Conservation (phyloP, 2,888 invertebrate species). For the Dorcus parallelipipedus region DNA sequence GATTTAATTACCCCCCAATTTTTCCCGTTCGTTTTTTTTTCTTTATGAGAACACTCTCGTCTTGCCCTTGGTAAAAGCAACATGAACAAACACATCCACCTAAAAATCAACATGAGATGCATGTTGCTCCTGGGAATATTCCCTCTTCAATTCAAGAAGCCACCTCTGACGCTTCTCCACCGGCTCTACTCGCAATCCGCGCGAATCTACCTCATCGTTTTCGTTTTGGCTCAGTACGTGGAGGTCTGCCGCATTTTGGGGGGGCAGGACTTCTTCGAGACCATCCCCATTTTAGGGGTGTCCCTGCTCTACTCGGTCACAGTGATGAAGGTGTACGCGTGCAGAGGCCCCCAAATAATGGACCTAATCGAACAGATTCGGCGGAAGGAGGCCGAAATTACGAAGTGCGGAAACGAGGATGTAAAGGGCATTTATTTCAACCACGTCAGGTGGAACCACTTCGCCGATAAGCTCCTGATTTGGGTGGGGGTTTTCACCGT, state of each 20-base stretch:
- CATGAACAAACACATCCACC: slow-evolving; percentile 8
- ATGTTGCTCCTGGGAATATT: slow-evolving; percentile 21
- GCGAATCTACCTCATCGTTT: slow-evolving; percentile 17
- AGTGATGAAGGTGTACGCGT: slow-evolving; percentile 18
- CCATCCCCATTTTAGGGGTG: slow-evolving; percentile 21
- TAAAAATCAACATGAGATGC: slow-evolving; percentile 20
- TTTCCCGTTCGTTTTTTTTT: no score
- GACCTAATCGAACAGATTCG: slow-evolving; percentile 19
- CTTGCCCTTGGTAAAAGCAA: background rate
- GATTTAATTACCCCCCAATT: no score
- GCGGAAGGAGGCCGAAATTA: slow-evolving; percentile 14
- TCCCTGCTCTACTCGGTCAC: slow-evolving; percentile 23
- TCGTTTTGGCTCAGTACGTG: slow-evolving; percentile 21
- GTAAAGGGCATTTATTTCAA: slow-evolving; percentile 18
- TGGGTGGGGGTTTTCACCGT: slow-evolving; percentile 15
- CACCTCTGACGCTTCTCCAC: background rate
- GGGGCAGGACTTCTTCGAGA: slow-evolving; percentile 16
- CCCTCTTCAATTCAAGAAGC: slow-evolving; percentile 14
- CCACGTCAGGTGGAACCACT: slow-evolving; percentile 18
- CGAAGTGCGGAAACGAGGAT: slow-evolving; percentile 14
- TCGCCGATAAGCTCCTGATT: slow-evolving; percentile 14
- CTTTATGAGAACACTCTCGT: no score
- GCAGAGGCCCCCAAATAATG: slow-evolving; percentile 11
- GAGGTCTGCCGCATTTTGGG: slow-evolving; percentile 14
- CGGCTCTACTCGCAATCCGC: slow-evolving; percentile 18